Percentiles rank a stretch among this genome's conserved stretches.
Conservation (phyloP, 2,113 vertebrate genomes). For the Electrona antarctica region DNA sequence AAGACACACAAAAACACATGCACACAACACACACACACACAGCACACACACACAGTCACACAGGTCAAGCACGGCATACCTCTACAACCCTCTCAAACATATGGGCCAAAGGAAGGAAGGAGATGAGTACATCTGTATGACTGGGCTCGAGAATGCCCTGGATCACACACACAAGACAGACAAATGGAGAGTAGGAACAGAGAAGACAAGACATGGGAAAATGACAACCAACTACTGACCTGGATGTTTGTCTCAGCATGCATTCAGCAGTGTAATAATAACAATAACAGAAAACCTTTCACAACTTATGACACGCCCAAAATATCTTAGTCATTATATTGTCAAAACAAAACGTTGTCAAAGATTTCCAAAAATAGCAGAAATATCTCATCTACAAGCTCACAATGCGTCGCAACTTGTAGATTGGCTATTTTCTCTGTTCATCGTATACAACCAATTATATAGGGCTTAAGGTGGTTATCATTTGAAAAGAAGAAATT, state of each 20-base stretch:
- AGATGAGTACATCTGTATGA: slow-evolving; percentile 87
- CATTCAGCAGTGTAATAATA: too few relatives aligned
- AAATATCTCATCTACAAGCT: too few relatives aligned
- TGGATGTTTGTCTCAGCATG: background rate
- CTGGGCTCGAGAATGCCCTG: slow-evolving; percentile 74
- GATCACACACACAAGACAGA: slow-evolving; percentile 19
- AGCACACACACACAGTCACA: slow-evolving; percentile 58
- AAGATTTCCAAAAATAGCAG: too few relatives aligned
- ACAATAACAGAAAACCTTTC: too few relatives aligned
- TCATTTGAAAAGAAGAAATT: too few relatives aligned
- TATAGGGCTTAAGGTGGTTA: too few relatives aligned
- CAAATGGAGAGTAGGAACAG: slow-evolving; percentile 15
- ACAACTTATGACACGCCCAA: too few relatives aligned
- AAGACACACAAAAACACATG: slow-evolving; percentile 54
- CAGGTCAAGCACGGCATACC: slow-evolving; percentile 76
- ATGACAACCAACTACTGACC: slow-evolving; percentile 8
- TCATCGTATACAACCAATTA: too few relatives aligned
- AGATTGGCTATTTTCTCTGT: too few relatives aligned
- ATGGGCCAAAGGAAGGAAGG: slow-evolving; percentile 95
- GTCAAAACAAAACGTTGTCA: too few relatives aligned
- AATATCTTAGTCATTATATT: too few relatives aligned
- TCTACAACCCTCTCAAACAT: slow-evolving; percentile 97
- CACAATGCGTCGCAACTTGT: too few relatives aligned
- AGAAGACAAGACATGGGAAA: slow-evolving; percentile 27
- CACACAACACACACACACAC: slow-evolving; percentile 28